A percentile compares a stretch with the other conserved stretches of the same genome.
Evolutionary conservation across 2,113 vertebrate genomes (phyloP).

Genomic region (Platysteira castanea): DNA sequence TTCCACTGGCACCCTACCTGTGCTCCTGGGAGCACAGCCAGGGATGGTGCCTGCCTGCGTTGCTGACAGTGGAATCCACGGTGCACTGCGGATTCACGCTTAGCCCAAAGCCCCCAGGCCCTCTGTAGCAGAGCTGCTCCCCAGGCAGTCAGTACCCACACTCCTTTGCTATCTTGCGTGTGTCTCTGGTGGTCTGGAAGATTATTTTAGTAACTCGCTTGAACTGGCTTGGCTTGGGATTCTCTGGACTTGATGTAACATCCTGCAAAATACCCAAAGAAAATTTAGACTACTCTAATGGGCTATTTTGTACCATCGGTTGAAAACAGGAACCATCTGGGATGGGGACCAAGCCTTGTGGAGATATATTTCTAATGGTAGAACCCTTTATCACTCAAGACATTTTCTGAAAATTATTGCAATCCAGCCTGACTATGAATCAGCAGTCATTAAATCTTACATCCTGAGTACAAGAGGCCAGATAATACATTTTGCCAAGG

Average conservation of each 20-base stretch:
- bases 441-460: constrained; percentile 43
- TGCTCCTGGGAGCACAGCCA: background rate
- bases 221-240: background rate
- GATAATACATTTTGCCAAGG: constrained; percentile 26
- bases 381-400: constrained; percentile 18
- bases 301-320: background rate
- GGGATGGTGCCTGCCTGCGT: background rate
- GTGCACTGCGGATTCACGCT: fast-evolving
- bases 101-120: background rate
- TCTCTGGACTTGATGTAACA: background rate
- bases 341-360: background rate
- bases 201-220: background rate
- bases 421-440: constrained; percentile 16
- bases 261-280: background rate
- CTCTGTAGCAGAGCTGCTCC: background rate
- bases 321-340: background rate
- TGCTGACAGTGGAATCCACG: background rate
- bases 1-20: background rate
- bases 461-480: background rate
- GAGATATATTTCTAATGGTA: constrained; percentile 6
- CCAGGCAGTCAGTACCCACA: background rate
- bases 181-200: background rate
- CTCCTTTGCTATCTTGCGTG: background rate
- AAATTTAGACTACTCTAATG: background rate
- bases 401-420: constrained; percentile 37